Base-by-base conservation (phyloP, 2,113 vertebrate genomes). In the Myiozetetes cayanensis region DNA sequence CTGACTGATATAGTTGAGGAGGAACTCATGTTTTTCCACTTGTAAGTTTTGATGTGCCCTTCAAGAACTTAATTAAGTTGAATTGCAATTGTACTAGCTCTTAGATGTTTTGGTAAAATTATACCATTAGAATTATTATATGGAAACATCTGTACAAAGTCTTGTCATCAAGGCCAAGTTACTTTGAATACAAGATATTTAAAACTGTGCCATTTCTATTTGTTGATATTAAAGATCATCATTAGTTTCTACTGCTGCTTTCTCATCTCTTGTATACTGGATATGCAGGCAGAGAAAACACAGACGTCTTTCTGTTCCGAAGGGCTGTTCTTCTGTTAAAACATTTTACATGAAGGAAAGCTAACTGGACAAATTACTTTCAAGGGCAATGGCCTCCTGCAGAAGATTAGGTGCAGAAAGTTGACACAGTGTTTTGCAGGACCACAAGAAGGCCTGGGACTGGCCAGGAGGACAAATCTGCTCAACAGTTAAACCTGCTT, bases 141-240 rank as follows among this genome's bases (percentile, higher is more conserved):
- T 62, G 10, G 21, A 86, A 33, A n/a, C 1, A 19, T 35, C 14
- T 49, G 25, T 53, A 53, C 16, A 44, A 77, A 72, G 5, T 5
- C 73, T 7, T 8, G 3, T 55, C 58, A 50, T 16, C 65, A 73
- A 80, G 5, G 16, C 3, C 0, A 0, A 63, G 4, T 72, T 86
- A 14, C 35, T 75, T n/a, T 28, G 11, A 3, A 33, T 31, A 37
- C 23, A 35, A 28, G 50, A 37, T 58, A 72, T 27, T 73, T 77
- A 31, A 80, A 89, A 43, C 8, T 23, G 3, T 61, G 44, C 1
- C 5, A 23, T 33, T 73, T 52, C 37, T 37, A 23, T 33, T 72
- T 52, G 17, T 3, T 44, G 10, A 21, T 61, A 41, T 16, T 9
- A 6, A 77, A 66, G 22, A 35, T 23, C 2, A 30, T 10, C 0